These are phyloP conservation scores for Lithosia quadra DNA, from an alignment of 2,888 invertebrate species.

Conservation along the genomic window DNA sequence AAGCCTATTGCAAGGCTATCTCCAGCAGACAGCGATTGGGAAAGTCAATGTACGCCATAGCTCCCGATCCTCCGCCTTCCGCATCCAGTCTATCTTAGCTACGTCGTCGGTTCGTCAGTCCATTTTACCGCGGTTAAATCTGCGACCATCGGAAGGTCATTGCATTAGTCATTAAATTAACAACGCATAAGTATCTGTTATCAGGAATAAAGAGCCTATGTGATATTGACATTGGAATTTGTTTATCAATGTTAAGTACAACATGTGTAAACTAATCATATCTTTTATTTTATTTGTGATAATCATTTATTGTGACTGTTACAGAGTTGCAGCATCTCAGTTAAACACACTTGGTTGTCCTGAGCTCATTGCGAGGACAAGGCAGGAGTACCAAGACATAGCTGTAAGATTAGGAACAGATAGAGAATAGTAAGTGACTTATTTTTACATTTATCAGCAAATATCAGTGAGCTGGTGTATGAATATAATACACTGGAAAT, in stretches of 20 bases:
- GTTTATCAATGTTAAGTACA: neutral
- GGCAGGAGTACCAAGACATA: conserved; percentile 98
- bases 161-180: too few relatives aligned
- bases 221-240: neutral
- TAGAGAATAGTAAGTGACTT: conserved; percentile 94
- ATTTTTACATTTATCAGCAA: neutral
- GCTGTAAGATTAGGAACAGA: conserved; percentile 98
- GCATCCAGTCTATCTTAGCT: too few relatives aligned
- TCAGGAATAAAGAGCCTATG: too few relatives aligned
- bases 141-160: too few relatives aligned
- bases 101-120: too few relatives aligned
- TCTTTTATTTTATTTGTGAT: neutral
- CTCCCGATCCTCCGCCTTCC: too few relatives aligned
- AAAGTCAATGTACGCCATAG: too few relatives aligned
- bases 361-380: conserved; percentile 96
- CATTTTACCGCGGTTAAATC: too few relatives aligned
- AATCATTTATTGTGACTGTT: neutral
- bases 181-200: too few relatives aligned
- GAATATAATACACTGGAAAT: neutral
- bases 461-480: neutral
- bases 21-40: too few relatives aligned
- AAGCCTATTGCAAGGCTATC: too few relatives aligned
- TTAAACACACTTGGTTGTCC: conserved; percentile 97
- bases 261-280: neutral
- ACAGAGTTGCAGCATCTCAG: conserved; percentile 98